Evolutionary conservation across 2,888 invertebrate species (phyloP), one percentile per base, ranked within the genome.

Genomic region (Caenorhabditis sp.): DNA sequence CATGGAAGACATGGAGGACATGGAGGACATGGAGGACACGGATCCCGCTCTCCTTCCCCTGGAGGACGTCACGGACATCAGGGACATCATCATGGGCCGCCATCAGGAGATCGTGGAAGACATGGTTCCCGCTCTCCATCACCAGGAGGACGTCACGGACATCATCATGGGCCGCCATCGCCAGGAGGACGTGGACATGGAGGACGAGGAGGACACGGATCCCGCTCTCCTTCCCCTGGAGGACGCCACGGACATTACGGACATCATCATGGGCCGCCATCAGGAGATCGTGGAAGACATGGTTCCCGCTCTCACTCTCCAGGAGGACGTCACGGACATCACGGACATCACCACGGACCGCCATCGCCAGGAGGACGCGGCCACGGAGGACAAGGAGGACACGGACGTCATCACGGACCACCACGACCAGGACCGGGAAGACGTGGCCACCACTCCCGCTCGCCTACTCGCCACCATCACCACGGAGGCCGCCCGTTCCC

Each of bases 371-470:
- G 56, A 9, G 30, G 30, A 30, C 30, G 30, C 30, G 30, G 30
- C 30, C 30, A 30, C 9, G 30, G 30, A 30, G 30, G 30, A 37
- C 61, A 61, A 22, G 50, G 50, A 17, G 43, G 45, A 32, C 59
- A 48, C 37, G 39, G 27, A 35, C 65, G 37, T 22, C 50, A 56
- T 37, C 55, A 66, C n/a, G 65, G 65, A 39, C 55, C 53, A 24
- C 65, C 53, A 17, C 41, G 30, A 6, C 43, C 62, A 7, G 52
- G 62, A 6, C 43, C 62, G 8, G 52, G 62, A 52, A 17, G 56
- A 37, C 55, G 30, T 30, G 52, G 62, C 20, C 50, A 52, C 20
- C 52, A 43, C 22, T 46, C 45, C n/a, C 39, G 62, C 15, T 45
- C 37, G 9, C 66, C 55, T 37, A 39, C 48, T 1, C 59, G 15